Conservation (phyloP, 2,113 vertebrate species). For the Scortum barcoo region DNA sequence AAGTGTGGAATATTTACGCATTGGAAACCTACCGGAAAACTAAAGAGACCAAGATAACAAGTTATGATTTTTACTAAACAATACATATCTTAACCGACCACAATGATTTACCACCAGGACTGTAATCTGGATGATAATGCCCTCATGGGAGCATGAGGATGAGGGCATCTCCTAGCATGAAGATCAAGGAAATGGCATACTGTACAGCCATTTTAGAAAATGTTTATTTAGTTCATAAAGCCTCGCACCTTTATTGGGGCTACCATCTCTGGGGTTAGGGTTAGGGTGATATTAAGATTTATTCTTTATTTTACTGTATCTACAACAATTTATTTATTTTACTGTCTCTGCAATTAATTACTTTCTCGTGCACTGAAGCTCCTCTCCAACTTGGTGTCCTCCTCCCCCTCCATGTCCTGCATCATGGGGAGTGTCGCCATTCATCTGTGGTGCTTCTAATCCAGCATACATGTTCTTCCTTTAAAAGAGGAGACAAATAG, state of each 20-base stretch:
- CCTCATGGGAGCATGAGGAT: not conserved
- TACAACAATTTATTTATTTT: no score
- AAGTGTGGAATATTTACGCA: conserved; percentile 24
- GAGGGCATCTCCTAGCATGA: no score
- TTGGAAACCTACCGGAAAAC: not conserved
- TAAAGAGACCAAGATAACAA: not conserved
- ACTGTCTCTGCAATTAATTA: conserved; percentile 55
- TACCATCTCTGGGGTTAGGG: no score
- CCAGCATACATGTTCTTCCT: conserved; percentile 96
- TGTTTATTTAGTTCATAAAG: not conserved
- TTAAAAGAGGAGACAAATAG: not conserved
- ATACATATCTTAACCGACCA: not conserved
- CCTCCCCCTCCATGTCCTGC: conserved; percentile 87
- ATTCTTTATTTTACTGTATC: no score
- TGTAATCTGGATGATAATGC: not conserved
- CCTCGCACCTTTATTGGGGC: not conserved
- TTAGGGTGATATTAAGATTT: no score
- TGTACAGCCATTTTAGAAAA: not conserved
- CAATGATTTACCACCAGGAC: not conserved
- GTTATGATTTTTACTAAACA: not conserved
- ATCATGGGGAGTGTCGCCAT: conserved; percentile 90
- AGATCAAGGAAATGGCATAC: not conserved
- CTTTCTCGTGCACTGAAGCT: conserved; percentile 92
- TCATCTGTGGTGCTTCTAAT: conserved; percentile 91
- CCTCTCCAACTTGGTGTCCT: conserved; percentile 90